These are phyloP conservation scores for Salvelinus namaycush DNA, from an alignment of 2,113 vertebrate species.

Conservation along the genomic window DNA sequence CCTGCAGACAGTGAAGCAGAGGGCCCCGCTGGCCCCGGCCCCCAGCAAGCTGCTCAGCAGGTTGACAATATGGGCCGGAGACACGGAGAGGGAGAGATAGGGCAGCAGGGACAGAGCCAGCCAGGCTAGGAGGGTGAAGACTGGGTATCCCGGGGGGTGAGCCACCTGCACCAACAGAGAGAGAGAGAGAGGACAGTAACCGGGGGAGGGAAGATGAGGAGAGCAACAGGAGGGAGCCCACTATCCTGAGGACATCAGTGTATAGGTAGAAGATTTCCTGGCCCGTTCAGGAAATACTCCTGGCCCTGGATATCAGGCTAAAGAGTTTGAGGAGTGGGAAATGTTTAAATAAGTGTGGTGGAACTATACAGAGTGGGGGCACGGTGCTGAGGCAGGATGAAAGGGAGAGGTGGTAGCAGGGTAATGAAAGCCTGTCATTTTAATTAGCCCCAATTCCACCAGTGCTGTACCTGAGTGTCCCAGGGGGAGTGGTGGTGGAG, in stretches of 20 bases:
- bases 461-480: constrained; percentile 3
- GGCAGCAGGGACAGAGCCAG: constrained; percentile 76
- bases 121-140: constrained; percentile 88
- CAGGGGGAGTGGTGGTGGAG: background rate
- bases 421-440: background rate
- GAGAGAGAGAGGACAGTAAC: background rate
- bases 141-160: constrained; percentile 94
- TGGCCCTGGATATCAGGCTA: too few species aligned
- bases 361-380: too few species aligned
- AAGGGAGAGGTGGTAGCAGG: too few species aligned
- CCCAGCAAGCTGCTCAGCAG: constrained; percentile 85
- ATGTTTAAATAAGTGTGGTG: too few species aligned
- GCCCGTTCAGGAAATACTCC: too few species aligned
- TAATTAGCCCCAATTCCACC: background rate
- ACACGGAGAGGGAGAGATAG: constrained; percentile 52
- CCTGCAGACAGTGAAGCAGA: constrained; percentile 92
- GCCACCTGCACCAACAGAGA: constrained; percentile 79
- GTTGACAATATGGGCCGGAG: constrained; percentile 86
- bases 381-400: background rate
- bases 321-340: too few species aligned
- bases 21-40: constrained; percentile 82
- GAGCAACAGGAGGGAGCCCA: background rate
- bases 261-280: too few species aligned
- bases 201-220: background rate
- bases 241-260: too few species aligned